Evolutionary conservation across 1,140 invertebrate genomes (phyloP), one percentile per base, ranked within the genome.

Genomic region (Helicoverpa zea): DNA sequence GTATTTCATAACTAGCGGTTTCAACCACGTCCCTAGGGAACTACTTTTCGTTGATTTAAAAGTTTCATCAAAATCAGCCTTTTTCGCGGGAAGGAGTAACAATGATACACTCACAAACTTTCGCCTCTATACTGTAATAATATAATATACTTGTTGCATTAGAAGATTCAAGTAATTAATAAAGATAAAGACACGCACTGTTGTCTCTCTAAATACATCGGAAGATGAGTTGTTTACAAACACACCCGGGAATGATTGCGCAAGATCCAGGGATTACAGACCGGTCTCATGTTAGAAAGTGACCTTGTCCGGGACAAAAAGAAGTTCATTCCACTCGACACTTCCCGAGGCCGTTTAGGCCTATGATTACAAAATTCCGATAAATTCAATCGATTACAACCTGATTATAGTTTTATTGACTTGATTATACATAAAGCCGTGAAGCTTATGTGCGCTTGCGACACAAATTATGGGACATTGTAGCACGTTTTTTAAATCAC

Each of bases 221-320:
- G 18, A 29, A 56, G 82, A 29, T n/a, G 16, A 23, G 51, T 83
- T 84, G 79, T 83, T 84, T 84, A 86, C 76, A 83, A 84, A 81
- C 83, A 80, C 79, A 83, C 82, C 82, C 83, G 23, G 72, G 72
- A 75, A 70, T 70, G 16, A 72, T 83, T 80, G 64, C 81, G 78
- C 66, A 80, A 83, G 72, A 51, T 81, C 70, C 76, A 49, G 76
- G 77, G 83, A 82, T 80, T 68, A 68, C 63, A 80, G 87, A 92
- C 91, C 91, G 91, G 91, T 92, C 87, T 83, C 49, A 58, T 77
- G 81, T 82, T 87, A 90, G 91, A 92, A 92, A 92, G 90, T 64
- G 90, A 89, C 91, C 91, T 92, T 92, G 89, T 68, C 87, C 83
- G 68, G 73, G 72, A 81, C 77, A 77, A 51, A 77, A 81, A 83